Evolutionary conservation across 2,113 vertebrate genomes (phyloP).

Genomic region (Leptodactylus fuscus): DNA sequence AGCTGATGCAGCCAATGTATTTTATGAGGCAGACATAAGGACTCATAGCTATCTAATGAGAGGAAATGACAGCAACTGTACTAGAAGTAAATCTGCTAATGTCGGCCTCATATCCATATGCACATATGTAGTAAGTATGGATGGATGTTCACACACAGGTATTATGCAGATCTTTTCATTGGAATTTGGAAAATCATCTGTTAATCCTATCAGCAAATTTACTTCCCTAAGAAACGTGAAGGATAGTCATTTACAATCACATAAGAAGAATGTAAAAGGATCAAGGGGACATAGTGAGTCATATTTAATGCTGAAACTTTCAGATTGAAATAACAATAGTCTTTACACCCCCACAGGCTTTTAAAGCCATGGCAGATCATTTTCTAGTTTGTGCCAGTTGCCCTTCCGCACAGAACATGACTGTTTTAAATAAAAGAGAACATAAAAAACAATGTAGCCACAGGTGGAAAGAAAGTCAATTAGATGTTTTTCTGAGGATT

Average conservation of each 20-base stretch:
- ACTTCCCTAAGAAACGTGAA: too few relatives aligned
- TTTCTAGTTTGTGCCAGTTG: not conserved
- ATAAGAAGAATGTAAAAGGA: not conserved
- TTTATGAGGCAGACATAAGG: constrained; percentile 16
- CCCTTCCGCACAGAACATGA: not conserved
- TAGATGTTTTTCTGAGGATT: not conserved
- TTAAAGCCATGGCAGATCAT: not conserved
- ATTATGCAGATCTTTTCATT: not conserved
- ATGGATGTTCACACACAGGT: not conserved
- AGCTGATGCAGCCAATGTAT: too few relatives aligned
- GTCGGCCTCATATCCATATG: not conserved
- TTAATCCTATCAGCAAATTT: not conserved
- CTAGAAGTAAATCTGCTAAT: not conserved
- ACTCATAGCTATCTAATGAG: not conserved
- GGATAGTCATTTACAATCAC: not conserved
- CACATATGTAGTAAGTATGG: too few relatives aligned
- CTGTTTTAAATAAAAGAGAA: not conserved
- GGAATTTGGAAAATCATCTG: not conserved
- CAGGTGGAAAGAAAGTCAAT: not conserved
- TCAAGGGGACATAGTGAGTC: not conserved
- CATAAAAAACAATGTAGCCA: not conserved
- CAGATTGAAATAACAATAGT: not conserved
- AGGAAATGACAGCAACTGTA: not conserved
- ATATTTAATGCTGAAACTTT: not conserved
- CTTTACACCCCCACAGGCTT: not conserved